A percentile compares a stretch with the other conserved stretches of the same genome.
phyloP scores from a whole-genome alignment of 1,140 invertebrate genomes.

The Aphaenogaster floridana region DNA sequence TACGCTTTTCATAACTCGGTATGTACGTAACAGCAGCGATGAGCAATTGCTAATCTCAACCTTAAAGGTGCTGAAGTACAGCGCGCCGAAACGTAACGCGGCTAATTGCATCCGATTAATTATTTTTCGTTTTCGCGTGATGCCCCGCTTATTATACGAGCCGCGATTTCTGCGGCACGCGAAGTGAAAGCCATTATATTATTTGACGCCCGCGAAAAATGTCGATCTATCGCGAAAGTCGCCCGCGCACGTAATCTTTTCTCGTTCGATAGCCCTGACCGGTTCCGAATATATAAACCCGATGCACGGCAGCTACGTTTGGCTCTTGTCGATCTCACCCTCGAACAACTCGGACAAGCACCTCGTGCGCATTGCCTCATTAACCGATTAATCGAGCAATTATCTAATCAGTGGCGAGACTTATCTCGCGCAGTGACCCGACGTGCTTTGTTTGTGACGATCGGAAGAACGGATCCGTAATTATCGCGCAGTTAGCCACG shows the following conservation, averaged over 20 bases:
- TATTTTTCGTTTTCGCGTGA: constrained; percentile 33
- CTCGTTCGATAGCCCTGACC: constrained; percentile 78
- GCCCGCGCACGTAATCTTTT: constrained; percentile 80
- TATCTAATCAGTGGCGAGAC: constrained; percentile 20
- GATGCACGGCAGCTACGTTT: constrained; percentile 46
- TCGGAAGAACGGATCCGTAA: constrained; percentile 1
- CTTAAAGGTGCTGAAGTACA: constrained; percentile 22
- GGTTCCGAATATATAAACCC: constrained; percentile 82
- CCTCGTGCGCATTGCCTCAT: constrained; percentile 13
- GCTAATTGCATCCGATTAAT: constrained; percentile 67
- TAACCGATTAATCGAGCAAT: constrained; percentile 22
- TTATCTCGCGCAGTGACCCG: neutral
- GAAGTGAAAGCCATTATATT: constrained; percentile 87
- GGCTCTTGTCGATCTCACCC: constrained; percentile 74
- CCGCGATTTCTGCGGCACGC: constrained; percentile 62
- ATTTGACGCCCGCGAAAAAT: constrained; percentile 79
- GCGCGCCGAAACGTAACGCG: constrained; percentile 30
- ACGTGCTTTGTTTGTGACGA: neutral
- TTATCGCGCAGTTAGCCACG: constrained; percentile 39
- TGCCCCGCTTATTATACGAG: constrained; percentile 59
- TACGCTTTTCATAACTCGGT: constrained; percentile 26
- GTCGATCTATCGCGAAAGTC: constrained; percentile 81
- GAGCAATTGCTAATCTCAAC: constrained; percentile 35
- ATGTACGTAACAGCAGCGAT: neutral
- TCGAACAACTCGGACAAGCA: constrained; percentile 34